Conservation (phyloP, 2,113 vertebrate genomes). For the Trogon melanurus region DNA sequence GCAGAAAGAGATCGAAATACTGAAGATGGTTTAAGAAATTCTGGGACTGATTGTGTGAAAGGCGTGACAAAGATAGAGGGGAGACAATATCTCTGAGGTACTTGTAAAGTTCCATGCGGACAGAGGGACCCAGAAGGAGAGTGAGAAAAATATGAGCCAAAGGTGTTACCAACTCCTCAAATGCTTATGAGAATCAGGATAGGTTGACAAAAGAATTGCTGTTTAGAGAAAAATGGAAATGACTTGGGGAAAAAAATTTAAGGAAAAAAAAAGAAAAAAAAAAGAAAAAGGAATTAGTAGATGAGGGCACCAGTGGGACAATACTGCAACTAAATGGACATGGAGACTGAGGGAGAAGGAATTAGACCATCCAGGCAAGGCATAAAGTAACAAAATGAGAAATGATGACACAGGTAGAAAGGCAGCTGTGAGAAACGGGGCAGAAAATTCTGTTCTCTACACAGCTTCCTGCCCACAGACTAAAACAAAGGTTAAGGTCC, state of each 20-base stretch:
- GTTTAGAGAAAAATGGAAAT: not conserved
- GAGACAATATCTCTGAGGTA: not conserved
- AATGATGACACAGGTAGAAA: fast-evolving
- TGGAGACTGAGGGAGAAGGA: not conserved
- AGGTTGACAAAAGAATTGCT: not conserved
- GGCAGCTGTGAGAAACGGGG: not conserved
- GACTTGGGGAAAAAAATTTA: no score
- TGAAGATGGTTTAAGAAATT: not conserved
- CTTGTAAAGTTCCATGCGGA: not conserved
- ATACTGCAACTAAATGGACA: not conserved
- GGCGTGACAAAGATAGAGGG: not conserved
- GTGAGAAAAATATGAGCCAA: not conserved
- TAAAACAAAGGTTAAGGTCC: not conserved
- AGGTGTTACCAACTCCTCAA: not conserved
- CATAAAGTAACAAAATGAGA: not conserved
- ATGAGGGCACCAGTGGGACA: not conserved
- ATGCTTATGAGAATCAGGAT: not conserved
- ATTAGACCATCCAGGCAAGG: not conserved
- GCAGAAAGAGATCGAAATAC: not conserved
- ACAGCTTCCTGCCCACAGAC: not conserved
- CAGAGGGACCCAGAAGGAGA: not conserved
- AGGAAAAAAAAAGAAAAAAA: no score
- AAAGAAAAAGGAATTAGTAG: not conserved
- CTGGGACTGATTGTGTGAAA: not conserved
- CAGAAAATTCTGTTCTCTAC: not conserved